These are phyloP conservation scores for Trachymyrmex cornetzi DNA, from an alignment of 1,140 invertebrate species.

Conservation along the genomic window DNA sequence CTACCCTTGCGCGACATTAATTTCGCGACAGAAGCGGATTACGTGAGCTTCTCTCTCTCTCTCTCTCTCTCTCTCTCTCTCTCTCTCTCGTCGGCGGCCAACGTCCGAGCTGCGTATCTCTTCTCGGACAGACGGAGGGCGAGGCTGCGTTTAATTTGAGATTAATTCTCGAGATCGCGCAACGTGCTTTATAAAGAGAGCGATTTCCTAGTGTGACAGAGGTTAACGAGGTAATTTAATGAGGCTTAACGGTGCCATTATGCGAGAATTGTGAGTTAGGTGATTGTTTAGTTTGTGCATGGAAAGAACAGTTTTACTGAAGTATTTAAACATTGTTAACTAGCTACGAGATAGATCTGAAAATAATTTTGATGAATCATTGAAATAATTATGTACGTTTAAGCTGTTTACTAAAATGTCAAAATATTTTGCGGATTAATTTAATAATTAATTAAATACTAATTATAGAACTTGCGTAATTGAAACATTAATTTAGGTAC, in stretches of 20 bases:
- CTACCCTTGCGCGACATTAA: conserved; percentile 50
- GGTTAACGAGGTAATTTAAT: conserved; percentile 64
- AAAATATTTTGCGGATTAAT: no score
- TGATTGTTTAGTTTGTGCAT: neutral
- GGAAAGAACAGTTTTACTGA: no score
- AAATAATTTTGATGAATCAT: no score
- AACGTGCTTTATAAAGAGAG: conserved; percentile 44
- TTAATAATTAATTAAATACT: no score
- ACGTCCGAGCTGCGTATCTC: conserved; percentile 38
- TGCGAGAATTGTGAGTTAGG: conserved; percentile 3
- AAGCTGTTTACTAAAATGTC: no score
- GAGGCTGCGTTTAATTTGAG: conserved; percentile 47
- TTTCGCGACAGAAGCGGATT: conserved; percentile 41
- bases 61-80: conserved; percentile 2
- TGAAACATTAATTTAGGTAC: neutral
- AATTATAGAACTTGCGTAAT: neutral
- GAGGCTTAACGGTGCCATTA: conserved; percentile 1
- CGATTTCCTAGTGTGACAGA: conserved; percentile 15
- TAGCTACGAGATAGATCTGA: no score
- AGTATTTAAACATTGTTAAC: no score
- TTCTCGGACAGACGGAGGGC: neutral
- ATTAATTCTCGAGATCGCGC: conserved; percentile 37
- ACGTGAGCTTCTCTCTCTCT: neutral
- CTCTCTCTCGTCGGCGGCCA: neutral
- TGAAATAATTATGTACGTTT: no score